phyloP scores from a whole-genome alignment of 2,797 vertebrate species.

The Callimico goeldii region DNA sequence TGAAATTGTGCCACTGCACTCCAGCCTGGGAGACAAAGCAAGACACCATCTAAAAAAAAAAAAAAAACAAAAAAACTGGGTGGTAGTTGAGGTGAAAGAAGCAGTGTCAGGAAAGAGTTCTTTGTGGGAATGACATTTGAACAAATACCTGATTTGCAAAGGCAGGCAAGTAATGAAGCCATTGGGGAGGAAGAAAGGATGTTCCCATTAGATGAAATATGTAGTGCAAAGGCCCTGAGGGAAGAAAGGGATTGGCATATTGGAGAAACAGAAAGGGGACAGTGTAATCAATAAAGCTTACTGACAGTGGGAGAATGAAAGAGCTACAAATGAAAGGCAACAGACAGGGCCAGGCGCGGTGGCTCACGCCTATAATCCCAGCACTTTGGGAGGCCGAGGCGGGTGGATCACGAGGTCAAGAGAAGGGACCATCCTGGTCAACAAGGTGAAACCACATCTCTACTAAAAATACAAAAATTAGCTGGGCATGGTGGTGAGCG shows the following conservation, averaged over 20 bases:
- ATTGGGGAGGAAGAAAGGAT: background rate
- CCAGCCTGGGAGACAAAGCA: background rate
- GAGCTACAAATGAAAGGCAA: background rate
- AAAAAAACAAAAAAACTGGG: background rate
- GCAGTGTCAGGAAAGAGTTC: background rate
- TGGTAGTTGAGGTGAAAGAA: background rate
- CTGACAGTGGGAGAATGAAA: background rate
- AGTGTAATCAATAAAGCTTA: background rate
- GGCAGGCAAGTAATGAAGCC: background rate
- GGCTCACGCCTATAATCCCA: too few relatives aligned
- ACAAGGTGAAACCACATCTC: too few relatives aligned
- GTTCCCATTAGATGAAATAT: background rate
- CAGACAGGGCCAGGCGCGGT: background rate
- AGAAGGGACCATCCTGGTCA: too few relatives aligned
- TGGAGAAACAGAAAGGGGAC: background rate
- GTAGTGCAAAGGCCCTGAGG: background rate
- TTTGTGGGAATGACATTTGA: constrained; percentile 27
- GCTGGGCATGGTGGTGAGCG: too few relatives aligned
- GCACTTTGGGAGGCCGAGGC: too few relatives aligned
- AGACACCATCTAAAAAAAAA: background rate
- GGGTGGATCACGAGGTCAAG: too few relatives aligned
- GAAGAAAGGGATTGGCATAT: background rate
- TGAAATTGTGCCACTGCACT: background rate
- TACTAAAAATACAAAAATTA: too few relatives aligned
- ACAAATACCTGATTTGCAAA: background rate